Base-by-base conservation (phyloP, 2,113 vertebrate species). In the Galeopterus variegatus region DNA sequence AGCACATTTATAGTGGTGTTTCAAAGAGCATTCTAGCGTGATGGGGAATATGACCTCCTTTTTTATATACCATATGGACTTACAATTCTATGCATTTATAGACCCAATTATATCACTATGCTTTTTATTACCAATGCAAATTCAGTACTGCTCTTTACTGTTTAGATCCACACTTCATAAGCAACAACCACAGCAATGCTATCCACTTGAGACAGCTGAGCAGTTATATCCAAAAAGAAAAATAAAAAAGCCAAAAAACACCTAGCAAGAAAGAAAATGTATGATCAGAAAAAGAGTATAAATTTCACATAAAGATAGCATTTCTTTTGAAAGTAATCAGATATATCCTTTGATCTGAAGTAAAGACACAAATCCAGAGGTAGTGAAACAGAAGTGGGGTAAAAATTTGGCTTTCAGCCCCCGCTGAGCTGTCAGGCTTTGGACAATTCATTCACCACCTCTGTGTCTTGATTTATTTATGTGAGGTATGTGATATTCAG, bases 61-160 rank as follows among this genome's bases (percentile, higher is more conserved):
- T 96, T 84, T 94, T 79, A 90, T 58, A 60, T 80, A 45, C 33
- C 36, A 75, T 69, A 28, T 83, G 69, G 18, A 60, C 69, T 85
- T 93, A 15, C 4, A 79, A 36, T 89, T 58, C 18, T 4, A 28
- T 93, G 33, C 8, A 56, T 50, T 94, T 96, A 94, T 89, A 76
- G 4, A 60, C 10, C 4, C 28, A 70, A 18, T 75, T 89, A 33
- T 41, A 85, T 62, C 72, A 54, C 69, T 77, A 48, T 64, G 7
- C 0, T 69, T 94, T 95, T 73, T n/a, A 93, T 48, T 31, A 52
- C 54, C 26, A 89, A 48, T 48, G n/a, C 23, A 88, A 93, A 82
- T 86, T 94, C 28, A 82, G 10, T 73, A 36, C 41, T 72, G 12
- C 7, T 56, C 19, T 69, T 82, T 76, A 6, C 19, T 73, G 2